phyloP scores from a whole-genome alignment of 2,113 vertebrate species.

The Onychostruthus taczanowskii region DNA sequence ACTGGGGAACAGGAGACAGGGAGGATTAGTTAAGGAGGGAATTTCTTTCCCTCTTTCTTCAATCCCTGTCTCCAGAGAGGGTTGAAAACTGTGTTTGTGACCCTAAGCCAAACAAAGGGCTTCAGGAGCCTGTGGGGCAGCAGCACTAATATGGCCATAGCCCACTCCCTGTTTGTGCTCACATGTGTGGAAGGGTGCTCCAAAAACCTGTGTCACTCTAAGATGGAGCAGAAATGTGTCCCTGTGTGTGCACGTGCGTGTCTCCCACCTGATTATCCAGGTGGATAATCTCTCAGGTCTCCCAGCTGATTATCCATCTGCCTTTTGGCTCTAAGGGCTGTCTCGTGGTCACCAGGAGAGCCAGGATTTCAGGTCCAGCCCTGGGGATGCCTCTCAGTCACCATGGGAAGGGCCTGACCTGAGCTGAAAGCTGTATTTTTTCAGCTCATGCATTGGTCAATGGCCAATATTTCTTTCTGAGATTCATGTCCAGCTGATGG shows the following conservation, averaged over 20 bases:
- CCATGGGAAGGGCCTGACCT: background rate
- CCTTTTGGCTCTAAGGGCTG: background rate
- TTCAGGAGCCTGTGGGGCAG: background rate
- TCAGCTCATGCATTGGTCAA: fast-evolving
- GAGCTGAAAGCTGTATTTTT: background rate
- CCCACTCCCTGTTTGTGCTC: background rate
- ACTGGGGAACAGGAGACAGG: background rate
- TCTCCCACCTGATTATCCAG: background rate
- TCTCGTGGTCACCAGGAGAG: background rate
- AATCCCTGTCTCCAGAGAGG: background rate
- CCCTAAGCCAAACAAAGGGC: background rate
- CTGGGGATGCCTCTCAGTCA: background rate
- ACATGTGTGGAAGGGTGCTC: fast-evolving
- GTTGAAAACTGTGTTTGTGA: background rate
- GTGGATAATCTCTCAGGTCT: background rate
- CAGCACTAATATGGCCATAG: background rate
- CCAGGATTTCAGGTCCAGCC: background rate
- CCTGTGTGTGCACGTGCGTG: fast-evolving
- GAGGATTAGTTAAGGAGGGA: background rate
- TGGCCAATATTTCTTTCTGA: background rate
- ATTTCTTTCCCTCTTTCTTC: background rate
- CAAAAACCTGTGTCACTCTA: fast-evolving
- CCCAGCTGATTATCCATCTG: background rate
- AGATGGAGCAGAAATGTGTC: background rate
- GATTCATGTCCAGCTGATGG: background rate